Conservation (phyloP, 2,797 vertebrate genomes). For the Philypnodon macrostomus region DNA sequence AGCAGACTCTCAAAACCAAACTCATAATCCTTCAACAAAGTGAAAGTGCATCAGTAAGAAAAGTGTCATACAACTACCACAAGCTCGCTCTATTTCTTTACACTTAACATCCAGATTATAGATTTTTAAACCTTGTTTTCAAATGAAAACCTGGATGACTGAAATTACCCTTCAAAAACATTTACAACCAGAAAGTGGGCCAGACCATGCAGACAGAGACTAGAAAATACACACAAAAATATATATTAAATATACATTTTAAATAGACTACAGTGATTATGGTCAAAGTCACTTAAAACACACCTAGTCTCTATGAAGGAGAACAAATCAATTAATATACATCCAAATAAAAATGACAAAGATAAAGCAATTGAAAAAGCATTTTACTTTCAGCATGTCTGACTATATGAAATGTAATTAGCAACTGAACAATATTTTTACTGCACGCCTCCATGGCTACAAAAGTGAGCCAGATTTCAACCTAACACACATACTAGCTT, state of each 20-base stretch:
- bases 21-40: constrained; percentile 28
- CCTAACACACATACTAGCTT: constrained; percentile 26
- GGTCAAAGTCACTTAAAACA: constrained; percentile 16
- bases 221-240: constrained; percentile 24
- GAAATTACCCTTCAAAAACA: too few species aligned
- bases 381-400: too few species aligned
- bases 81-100: constrained; percentile 10
- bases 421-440: neutral
- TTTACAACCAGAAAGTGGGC: constrained; percentile 14
- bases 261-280: constrained; percentile 17
- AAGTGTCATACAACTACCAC: constrained; percentile 8
- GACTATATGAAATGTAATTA: neutral
- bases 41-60: constrained; percentile 53
- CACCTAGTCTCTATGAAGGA: neutral
- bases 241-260: constrained; percentile 8
- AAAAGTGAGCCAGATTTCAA: neutral
- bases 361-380: neutral
- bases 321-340: neutral
- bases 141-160: too few species aligned
- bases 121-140: too few species aligned
- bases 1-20: constrained; percentile 11
- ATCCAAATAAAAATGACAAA: neutral
- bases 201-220: constrained; percentile 23
- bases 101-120: too few species aligned
- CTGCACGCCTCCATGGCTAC: neutral